Evolutionary conservation across 2,113 vertebrate species (phyloP), one percentile per base, ranked within the genome.

Genomic region (Cavia porcellus): DNA sequence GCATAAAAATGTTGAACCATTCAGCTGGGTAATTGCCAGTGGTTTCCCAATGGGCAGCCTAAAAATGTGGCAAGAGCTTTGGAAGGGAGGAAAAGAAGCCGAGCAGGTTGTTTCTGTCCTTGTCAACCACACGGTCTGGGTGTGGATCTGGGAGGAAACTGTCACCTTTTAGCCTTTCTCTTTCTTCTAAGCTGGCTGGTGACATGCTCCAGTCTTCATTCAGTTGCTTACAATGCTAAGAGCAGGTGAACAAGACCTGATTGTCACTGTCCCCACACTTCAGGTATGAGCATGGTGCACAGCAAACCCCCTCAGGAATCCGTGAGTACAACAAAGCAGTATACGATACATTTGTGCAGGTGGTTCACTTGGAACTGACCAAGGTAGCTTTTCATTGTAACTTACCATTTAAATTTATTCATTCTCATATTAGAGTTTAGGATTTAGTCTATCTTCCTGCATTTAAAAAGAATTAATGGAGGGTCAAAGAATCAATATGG

Each of bases 321-420:
- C 7, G 0, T 0, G 0, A 30, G 20, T 12, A 55, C 30, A 50
- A 3, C 17, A 66, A 80, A 80, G 57, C 6, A 38, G 19, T 47
- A 4, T 1, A 1, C 28, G 13, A 2, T 61, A 7, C 1, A 1
- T n/a, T 45, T 20, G 12, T 0, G 9, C 1, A 47, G 22, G 7
- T 30, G 52, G 42, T 57, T 57, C 7, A 0, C n/a, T 55, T n/a
- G 2, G 12, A 57, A 38, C 14, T 38, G 42, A 61, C 13, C 19
- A 28, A 45, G 5, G 50, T 32, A 0, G 12, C 7, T 89, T 87
- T 77, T 12, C 81, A 52, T 59, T 66, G 62, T 64, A 28, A 64
- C 20, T 89, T 82, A 30, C 25, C 47, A 47, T 84, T 85, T 42
- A 72, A 75, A 77, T 38, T 10, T 83, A 52, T 62, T 42, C 25